phyloP scores from a whole-genome alignment of 2,113 vertebrate species.

The Mus spicilegus region DNA sequence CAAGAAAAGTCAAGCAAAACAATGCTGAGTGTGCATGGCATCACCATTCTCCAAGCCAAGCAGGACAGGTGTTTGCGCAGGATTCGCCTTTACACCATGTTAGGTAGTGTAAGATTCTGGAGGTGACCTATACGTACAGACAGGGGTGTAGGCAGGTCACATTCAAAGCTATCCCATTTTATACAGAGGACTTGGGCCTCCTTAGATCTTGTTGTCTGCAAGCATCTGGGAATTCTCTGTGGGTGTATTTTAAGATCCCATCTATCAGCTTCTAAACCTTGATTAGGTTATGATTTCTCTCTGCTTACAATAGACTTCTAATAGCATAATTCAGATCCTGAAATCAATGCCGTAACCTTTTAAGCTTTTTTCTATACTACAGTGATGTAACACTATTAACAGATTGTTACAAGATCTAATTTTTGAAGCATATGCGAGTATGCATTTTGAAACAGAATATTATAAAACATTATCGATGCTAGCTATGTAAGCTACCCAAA shows the following conservation, averaged over 20 bases:
- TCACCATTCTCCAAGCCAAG: background rate
- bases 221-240: background rate
- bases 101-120: background rate
- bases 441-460: background rate
- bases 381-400: background rate
- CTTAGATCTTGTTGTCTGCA: background rate
- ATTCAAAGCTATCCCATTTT: background rate
- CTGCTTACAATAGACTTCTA: background rate
- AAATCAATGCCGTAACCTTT: background rate
- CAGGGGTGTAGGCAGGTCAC: background rate
- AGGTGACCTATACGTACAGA: background rate
- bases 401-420: background rate
- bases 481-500: conserved; percentile 43
- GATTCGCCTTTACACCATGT: background rate
- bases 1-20: background rate
- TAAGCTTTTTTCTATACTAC: background rate
- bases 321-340: background rate
- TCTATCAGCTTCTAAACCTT: conserved; percentile 6
- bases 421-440: background rate
- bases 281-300: background rate
- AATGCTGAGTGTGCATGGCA: background rate
- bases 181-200: background rate
- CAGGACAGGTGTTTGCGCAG: background rate
- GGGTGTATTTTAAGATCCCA: background rate
- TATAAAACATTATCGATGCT: background rate